Base-by-base conservation (phyloP, 2,113 vertebrate genomes). In the Oenanthe oenanthe region DNA sequence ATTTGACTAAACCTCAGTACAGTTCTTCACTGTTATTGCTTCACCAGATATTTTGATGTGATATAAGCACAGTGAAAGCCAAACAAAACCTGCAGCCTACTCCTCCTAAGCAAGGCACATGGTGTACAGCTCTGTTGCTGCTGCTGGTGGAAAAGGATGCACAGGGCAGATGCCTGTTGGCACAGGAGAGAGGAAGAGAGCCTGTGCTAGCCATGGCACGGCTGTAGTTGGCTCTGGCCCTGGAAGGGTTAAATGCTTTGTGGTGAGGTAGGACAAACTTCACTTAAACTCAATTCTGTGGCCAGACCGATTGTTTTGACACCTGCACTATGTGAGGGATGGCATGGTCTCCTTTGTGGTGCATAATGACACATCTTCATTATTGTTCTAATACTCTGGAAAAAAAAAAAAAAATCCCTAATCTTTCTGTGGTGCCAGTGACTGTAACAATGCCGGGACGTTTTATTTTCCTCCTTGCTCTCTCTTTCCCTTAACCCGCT, bases 321-420 rank as follows among this genome's bases (percentile, higher is more conserved):
- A 97, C 97, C 97, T 97, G 95, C 97, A 63, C 95, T 90, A 92
- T 96, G 95, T 95, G 97, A 97, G 96, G 93, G 97, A 97, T 96
- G 96, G 88, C 96, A 96, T 83, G 20, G 93, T 94, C 80, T 75
- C 92, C 93, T 98, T 98, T 98, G 98, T 98, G 89, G 92, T 10
- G 87, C 90, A 97, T 97, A 98, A 98, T 97, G 96, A 91, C 89
- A 96, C 97, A 98, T 98, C 98, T 98, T 98, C 96, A 96, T 98
- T 97, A 98, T 98, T 98, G 98, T 98, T 95, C 97, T 94, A 96
- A 97, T 92, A 96, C 89, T 95, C 91, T 96, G 96, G 6, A 3
- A 62, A 43, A 86, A 79, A 96, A 79, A 96, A 96, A 95, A 94
- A 77, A 78, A 90, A 75, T 92, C 92, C 93, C 97, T 97, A 98